Conservation (phyloP, 2,797 vertebrate species). For the Neomorphus geoffroyi region DNA sequence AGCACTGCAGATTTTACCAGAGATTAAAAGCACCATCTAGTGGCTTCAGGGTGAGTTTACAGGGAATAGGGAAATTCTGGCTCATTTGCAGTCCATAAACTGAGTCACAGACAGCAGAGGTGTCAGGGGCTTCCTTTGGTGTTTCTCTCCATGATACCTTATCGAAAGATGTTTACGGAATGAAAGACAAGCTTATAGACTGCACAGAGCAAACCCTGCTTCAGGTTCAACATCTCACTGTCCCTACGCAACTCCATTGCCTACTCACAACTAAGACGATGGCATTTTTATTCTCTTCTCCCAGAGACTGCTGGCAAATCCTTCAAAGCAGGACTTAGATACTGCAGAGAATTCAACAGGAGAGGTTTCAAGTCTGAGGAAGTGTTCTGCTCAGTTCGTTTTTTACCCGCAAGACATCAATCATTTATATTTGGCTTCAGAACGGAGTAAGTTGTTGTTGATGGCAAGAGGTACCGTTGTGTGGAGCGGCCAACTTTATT, state of each 20-base stretch:
- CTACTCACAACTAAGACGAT: fast-evolving
- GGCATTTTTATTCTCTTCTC: not conserved
- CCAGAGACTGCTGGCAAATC: not conserved
- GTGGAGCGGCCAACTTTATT: not conserved
- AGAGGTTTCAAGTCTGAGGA: not conserved
- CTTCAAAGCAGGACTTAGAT: not conserved
- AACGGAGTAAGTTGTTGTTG: not conserved
- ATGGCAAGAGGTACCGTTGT: not conserved
- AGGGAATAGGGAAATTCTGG: not conserved
- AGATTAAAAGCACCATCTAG: slow-evolving; percentile 57
- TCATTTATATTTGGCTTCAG: not conserved
- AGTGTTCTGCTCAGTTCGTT: not conserved
- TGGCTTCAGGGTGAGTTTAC: not conserved
- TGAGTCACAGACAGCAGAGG: not conserved
- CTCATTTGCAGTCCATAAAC: fast-evolving
- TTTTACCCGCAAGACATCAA: not conserved
- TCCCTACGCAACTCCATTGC: fast-evolving
- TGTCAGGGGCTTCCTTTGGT: not conserved
- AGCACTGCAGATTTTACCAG: not conserved
- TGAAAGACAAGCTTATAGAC: not conserved
- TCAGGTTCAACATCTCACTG: not conserved
- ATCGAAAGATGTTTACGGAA: not conserved
- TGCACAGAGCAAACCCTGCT: not conserved
- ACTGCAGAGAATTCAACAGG: not conserved
- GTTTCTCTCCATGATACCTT: not conserved